A percentile compares a stretch with the other conserved stretches of the same genome.
phyloP scores from a whole-genome alignment of 2,888 invertebrate genomes.

The Trichogramma evanescens region DNA sequence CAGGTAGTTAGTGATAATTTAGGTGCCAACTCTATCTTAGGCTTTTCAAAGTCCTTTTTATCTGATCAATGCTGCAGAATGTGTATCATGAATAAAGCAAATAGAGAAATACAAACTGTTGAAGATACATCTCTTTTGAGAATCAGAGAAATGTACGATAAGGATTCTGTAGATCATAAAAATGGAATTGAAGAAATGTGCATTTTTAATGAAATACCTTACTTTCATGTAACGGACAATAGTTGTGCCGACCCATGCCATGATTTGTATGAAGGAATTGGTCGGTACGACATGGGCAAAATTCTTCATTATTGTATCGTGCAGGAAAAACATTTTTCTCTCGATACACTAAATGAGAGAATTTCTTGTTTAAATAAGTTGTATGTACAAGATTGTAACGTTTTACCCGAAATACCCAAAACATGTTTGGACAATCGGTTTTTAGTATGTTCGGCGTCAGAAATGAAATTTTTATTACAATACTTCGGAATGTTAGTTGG shows the following conservation, averaged over 20 bases:
- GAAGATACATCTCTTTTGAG: neutral
- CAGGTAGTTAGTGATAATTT: neutral
- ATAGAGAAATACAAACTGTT: neutral
- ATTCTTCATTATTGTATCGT: constrained; percentile 19
- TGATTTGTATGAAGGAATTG: constrained; percentile 23
- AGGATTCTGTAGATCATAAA: neutral
- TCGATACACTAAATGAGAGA: constrained; percentile 19
- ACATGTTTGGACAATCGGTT: constrained; percentile 10
- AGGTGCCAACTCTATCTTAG: constrained; percentile 14
- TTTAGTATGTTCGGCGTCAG: constrained; percentile 20
- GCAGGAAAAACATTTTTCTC: constrained; percentile 12
- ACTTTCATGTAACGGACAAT: constrained; percentile 21
- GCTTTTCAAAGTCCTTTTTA: constrained; percentile 1
- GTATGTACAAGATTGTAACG: constrained; percentile 11
- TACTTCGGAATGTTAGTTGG: constrained; percentile 22
- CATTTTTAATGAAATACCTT: constrained; percentile 20
- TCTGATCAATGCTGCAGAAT: neutral
- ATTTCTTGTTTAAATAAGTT: constrained; percentile 20
- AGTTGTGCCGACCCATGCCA: constrained; percentile 20
- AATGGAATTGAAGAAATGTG: constrained; percentile 20
- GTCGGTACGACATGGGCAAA: constrained; percentile 17
- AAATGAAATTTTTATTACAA: constrained; percentile 20
- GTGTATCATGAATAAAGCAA: neutral
- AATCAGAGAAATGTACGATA: neutral
- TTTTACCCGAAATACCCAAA: constrained; percentile 15